These are phyloP conservation scores for Crotalus helleri DNA, from an alignment of 2,113 vertebrate genomes.

Conservation along the genomic window DNA sequence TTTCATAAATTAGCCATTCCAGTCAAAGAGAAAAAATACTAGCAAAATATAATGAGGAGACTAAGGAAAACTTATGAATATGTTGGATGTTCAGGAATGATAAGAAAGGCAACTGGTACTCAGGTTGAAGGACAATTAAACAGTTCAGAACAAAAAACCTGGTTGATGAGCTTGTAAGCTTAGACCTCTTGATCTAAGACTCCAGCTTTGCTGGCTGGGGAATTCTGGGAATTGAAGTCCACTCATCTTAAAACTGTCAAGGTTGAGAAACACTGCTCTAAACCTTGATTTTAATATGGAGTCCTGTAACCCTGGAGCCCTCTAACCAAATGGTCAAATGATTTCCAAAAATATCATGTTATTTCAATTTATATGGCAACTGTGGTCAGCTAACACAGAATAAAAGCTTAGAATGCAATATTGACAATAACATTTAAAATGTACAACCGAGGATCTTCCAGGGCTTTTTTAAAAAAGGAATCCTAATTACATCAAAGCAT, in stretches of 20 bases:
- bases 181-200: background rate
- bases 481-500: background rate
- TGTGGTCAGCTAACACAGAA: background rate
- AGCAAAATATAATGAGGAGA: background rate
- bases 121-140: background rate
- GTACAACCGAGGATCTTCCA: background rate
- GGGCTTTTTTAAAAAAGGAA: background rate
- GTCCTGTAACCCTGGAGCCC: background rate
- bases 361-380: background rate
- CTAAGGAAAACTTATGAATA: background rate
- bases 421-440: background rate
- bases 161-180: background rate
- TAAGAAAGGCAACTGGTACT: background rate
- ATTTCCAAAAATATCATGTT: background rate
- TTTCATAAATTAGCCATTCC: background rate
- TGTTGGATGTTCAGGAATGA: background rate
- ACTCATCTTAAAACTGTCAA: background rate
- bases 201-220: background rate
- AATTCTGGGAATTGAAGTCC: background rate
- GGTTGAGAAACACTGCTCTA: background rate
- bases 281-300: background rate
- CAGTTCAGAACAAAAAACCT: background rate
- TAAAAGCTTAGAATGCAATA: background rate
- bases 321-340: background rate
- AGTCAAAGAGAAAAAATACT: background rate